phyloP scores from a whole-genome alignment of 1,140 invertebrate genomes.

The Drosophila triauraria region DNA sequence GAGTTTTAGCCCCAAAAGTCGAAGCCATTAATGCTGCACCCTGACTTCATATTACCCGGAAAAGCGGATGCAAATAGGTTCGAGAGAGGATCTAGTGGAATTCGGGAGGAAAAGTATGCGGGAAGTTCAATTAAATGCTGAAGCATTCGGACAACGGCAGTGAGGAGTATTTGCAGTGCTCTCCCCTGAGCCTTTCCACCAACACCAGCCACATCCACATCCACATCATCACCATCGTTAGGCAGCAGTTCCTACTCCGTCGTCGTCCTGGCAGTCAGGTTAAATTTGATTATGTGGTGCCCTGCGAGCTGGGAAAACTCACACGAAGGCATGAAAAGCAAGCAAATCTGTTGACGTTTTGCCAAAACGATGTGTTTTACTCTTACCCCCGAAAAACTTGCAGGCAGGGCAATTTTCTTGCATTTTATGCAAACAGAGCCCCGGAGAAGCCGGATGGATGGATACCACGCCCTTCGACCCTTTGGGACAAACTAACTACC shows the following conservation, averaged over 20 bases:
- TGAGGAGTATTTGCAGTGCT: conserved; percentile 14
- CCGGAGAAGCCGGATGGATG: conserved; percentile 11
- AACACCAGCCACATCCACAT: conserved; percentile 17
- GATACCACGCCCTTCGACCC: conserved; percentile 14
- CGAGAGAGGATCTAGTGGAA: background rate
- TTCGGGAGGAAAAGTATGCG: conserved; percentile 12
- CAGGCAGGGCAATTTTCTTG: conserved; percentile 71
- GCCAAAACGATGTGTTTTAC: conserved; percentile 52
- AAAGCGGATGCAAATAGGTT: conserved; percentile 41
- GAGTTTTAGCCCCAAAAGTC: conserved; percentile 4
- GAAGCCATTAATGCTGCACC: conserved; percentile 7
- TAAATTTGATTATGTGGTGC: conserved; percentile 75
- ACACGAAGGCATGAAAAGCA: conserved; percentile 26
- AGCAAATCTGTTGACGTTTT: conserved; percentile 69
- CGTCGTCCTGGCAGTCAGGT: conserved; percentile 47
- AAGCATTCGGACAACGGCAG: conserved; percentile 33
- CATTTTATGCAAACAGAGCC: conserved; percentile 69
- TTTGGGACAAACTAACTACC: conserved; percentile 36
- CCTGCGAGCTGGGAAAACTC: conserved; percentile 28
- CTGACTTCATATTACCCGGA: conserved; percentile 15
- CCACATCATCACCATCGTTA: conserved; percentile 10
- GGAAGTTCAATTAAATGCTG: conserved; percentile 67
- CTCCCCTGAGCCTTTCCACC: background rate
- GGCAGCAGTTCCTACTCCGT: background rate
- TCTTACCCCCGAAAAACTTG: conserved; percentile 16